Evolutionary conservation across 2,113 vertebrate species (phyloP).

Genomic region (Vicugna pacos): DNA sequence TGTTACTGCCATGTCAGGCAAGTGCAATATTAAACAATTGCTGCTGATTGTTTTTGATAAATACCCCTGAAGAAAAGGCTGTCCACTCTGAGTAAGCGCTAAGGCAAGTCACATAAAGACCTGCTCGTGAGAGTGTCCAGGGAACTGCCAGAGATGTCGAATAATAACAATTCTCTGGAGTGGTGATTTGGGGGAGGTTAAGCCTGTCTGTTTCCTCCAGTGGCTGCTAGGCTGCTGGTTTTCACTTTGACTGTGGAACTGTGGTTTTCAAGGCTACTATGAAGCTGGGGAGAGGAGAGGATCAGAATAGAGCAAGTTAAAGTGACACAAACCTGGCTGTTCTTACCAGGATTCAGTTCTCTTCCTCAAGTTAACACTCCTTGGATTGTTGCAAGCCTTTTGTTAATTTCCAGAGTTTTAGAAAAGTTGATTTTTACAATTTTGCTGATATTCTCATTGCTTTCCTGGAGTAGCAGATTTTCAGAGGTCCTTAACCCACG

Average conservation of each 20-base stretch:
- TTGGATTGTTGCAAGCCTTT: background rate
- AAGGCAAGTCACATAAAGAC: background rate
- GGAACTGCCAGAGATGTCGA: background rate
- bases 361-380: background rate
- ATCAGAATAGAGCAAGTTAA: background rate
- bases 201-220: background rate
- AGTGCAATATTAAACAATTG: background rate
- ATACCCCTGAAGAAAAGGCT: background rate
- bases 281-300: background rate
- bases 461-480: background rate
- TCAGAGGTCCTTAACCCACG: background rate
- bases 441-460: background rate
- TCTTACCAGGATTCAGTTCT: background rate
- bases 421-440: background rate
- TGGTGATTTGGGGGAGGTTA: background rate
- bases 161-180: background rate
- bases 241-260: background rate
- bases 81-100: background rate
- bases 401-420: background rate
- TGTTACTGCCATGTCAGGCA: background rate
- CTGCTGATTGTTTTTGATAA: conserved; percentile 13
- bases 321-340: background rate
- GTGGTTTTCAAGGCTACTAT: background rate
- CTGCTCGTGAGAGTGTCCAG: background rate
- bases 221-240: background rate